A percentile compares a stretch with the other conserved stretches of the same genome.
phyloP scores from a whole-genome alignment of 2,113 vertebrate species.

The Terrapene triunguis region DNA sequence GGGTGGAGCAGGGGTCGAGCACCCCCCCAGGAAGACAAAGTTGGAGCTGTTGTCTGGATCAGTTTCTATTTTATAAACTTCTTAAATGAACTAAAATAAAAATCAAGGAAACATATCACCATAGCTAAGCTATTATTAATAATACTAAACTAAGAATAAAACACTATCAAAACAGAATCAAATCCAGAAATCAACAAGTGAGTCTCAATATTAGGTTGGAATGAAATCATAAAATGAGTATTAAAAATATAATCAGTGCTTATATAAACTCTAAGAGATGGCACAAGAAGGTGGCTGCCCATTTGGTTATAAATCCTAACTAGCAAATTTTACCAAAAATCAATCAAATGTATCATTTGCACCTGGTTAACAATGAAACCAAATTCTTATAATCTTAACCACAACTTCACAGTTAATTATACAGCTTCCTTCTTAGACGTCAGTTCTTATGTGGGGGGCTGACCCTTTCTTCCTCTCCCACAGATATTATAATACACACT shows the following conservation, averaged over 20 bases:
- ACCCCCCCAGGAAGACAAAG: no score
- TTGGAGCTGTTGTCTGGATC: background rate
- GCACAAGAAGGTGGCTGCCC: background rate
- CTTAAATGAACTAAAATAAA: background rate
- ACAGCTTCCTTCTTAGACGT: background rate
- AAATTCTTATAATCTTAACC: no score
- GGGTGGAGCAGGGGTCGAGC: no score
- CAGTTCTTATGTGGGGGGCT: background rate
- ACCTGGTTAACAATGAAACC: background rate
- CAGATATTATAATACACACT: no score
- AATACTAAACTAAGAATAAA: background rate
- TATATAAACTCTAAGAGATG: no score
- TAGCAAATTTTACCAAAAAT: background rate
- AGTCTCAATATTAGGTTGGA: background rate
- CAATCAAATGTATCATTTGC: background rate
- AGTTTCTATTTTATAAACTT: background rate
- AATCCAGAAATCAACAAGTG: background rate
- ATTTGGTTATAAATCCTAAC: background rate
- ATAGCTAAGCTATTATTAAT: background rate
- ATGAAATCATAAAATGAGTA: background rate
- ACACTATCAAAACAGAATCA: background rate
- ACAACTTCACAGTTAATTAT: background rate
- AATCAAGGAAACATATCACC: background rate
- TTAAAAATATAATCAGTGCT: background rate
- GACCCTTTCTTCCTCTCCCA: background rate